A percentile compares a stretch with the other conserved stretches of the same genome.
phyloP scores from a whole-genome alignment of 2,113 vertebrate genomes.

The Tenrec ecaudatus region DNA sequence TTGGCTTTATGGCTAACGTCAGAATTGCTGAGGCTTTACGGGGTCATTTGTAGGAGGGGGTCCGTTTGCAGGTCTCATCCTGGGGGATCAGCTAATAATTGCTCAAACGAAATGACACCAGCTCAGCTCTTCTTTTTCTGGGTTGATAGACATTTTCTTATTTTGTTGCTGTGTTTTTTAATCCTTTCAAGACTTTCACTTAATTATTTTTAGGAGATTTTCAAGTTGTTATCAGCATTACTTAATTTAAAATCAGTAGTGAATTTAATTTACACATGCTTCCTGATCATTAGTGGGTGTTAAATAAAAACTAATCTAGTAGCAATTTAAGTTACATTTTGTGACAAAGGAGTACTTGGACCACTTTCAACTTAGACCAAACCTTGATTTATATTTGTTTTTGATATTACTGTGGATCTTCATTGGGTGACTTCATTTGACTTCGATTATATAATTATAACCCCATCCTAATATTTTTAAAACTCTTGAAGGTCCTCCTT shows the following conservation, averaged over 20 bases:
- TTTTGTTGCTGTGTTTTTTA: constrained; percentile 1
- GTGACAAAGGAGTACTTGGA: neutral
- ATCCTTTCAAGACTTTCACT: constrained; percentile 34
- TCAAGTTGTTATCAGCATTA: neutral
- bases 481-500: neutral
- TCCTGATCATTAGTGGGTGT: constrained; percentile 42
- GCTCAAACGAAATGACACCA: constrained; percentile 6
- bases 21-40: neutral
- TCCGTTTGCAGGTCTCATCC: neutral
- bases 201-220: constrained; percentile 30
- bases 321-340: constrained; percentile 46
- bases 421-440: neutral
- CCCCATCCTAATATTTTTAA: neutral
- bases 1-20: neutral
- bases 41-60: neutral
- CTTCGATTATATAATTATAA: constrained; percentile 43
- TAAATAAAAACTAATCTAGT: constrained; percentile 28
- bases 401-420: neutral
- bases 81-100: constrained; percentile 1
- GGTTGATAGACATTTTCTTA: neutral
- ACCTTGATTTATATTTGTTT: constrained; percentile 14
- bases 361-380: neutral
- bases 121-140: constrained; percentile 8
- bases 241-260: constrained; percentile 29
- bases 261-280: constrained; percentile 42